Evolutionary conservation across 2,797 vertebrate species (phyloP), one percentile per base, ranked within the genome.

Genomic region (Anomalospiza imberbis): DNA sequence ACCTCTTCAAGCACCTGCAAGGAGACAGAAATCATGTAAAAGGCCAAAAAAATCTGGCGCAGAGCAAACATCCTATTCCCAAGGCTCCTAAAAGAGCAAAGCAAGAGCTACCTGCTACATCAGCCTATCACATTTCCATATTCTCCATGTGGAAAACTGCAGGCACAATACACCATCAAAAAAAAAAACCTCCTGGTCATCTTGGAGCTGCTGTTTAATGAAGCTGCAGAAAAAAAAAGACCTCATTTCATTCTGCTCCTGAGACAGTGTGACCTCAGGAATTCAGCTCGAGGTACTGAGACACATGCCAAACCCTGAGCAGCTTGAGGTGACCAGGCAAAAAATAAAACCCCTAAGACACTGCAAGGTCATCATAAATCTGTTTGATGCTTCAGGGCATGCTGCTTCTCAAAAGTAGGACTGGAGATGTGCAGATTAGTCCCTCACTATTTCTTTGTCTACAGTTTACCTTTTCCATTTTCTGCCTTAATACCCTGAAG

Each of bases 1-100:
- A 98, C 93, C 47, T 99, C 99, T 34, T 98, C 97, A 16, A 97
- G 97, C 28, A 98, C 88, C 99, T 99, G 94, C 68, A 90, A 96
- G 12, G 48, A 45, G 71, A 55, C 1, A 71, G 25, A 75, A 93
- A 42, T 48, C 28, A 7, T 14, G 9, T 3, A 20, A 55, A 10
- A 17, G 4, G 60, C 29, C 19, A 42, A 63, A 75, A 17, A 9
- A 13, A 38, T 13, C 10, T 10, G 14, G 67, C 44, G 47, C 7
- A 17, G 31, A 60, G 47, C 19, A 68, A 66, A 11, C 4, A 40
- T 25, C 32, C 50, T 17, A 4, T 38, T 92, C 54, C 58, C 38
- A 26, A 74, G 3, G 36, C 17, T 65, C 20, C 12, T 44, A 51
- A 66, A 34, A 38, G 2, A 42, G 25, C 21, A 31, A 50, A 40